Conservation (phyloP, 2,113 vertebrate genomes). For the Lonchura striata region DNA sequence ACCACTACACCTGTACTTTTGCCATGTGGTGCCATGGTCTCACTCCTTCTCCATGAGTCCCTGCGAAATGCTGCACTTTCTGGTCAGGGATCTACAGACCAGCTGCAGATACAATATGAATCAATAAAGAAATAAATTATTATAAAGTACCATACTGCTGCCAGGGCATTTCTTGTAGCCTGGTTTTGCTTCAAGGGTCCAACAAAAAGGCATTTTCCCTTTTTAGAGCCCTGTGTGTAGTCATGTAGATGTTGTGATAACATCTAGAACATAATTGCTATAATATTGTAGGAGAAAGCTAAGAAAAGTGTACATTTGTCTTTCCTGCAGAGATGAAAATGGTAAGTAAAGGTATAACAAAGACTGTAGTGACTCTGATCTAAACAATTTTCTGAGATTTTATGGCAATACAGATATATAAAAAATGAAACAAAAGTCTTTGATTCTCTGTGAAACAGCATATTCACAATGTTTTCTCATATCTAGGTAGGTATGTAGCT, state of each 20-base stretch:
- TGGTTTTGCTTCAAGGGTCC: neutral
- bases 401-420: neutral
- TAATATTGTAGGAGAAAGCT: neutral
- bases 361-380: neutral
- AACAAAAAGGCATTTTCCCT: neutral
- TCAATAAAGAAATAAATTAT: neutral
- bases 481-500: neutral
- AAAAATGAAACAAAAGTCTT: neutral
- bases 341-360: neutral
- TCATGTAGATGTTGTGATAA: neutral
- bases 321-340: neutral
- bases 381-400: neutral
- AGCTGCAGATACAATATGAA: neutral
- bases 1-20: neutral
- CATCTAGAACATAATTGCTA: neutral
- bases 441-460: neutral
- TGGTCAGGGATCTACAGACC: neutral
- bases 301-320: neutral
- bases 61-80: neutral
- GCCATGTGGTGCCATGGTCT: fast-evolving
- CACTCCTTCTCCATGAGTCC: neutral
- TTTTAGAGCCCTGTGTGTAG: neutral
- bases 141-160: neutral
- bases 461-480: neutral
- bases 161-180: neutral